phyloP scores from a whole-genome alignment of 2,888 invertebrate genomes.

The Ophonus ardosiacus region DNA sequence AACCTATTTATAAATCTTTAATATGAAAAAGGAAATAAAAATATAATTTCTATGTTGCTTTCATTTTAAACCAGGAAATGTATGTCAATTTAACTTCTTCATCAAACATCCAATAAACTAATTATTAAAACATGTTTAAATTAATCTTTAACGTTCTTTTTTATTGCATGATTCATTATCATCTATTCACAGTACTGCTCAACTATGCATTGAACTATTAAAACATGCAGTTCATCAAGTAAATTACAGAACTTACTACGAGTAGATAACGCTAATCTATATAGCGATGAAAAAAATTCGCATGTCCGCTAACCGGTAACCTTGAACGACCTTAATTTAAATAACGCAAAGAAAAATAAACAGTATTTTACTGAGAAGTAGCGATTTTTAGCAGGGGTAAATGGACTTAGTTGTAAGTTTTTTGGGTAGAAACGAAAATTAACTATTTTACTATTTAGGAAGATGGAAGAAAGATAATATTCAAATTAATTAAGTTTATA shows the following conservation, averaged over 20 bases:
- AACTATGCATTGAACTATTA: not conserved
- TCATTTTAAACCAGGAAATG: not conserved
- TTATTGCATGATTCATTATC: conserved; percentile 6
- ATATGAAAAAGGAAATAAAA: too few species aligned
- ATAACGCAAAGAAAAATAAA: not conserved
- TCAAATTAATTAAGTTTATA: not conserved
- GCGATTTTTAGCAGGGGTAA: not conserved
- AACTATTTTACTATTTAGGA: not conserved
- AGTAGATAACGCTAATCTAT: not conserved
- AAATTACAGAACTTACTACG: not conserved
- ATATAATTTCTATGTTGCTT: too few species aligned
- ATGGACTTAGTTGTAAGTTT: not conserved
- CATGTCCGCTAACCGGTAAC: not conserved
- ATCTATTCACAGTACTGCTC: not conserved
- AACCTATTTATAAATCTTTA: too few species aligned
- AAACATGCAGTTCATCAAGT: not conserved
- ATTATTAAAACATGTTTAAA: not conserved
- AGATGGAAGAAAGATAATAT: not conserved
- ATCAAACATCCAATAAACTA: not conserved
- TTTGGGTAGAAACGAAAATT: not conserved
- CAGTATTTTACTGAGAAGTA: not conserved
- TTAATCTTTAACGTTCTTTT: not conserved
- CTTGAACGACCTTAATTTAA: conserved; percentile 3
- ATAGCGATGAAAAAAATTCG: not conserved
- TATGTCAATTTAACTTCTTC: not conserved